A percentile compares a stretch with the other conserved stretches of the same genome.
phyloP scores from a whole-genome alignment of 2,888 invertebrate species.

The Glyphotaelius pellucidus region DNA sequence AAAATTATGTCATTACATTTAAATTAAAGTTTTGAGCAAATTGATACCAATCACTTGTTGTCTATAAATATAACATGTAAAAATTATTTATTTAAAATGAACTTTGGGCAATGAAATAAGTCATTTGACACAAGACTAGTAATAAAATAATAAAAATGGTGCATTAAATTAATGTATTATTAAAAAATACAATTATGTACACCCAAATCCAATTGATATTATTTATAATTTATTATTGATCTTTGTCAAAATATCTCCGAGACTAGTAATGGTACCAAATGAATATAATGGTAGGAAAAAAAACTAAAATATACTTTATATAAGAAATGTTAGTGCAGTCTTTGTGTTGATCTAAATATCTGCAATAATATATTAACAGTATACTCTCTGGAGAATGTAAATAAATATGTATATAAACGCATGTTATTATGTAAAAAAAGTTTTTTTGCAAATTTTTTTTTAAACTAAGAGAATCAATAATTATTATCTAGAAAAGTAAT shows the following conservation, averaged over 20 bases:
- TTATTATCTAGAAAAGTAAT: neutral
- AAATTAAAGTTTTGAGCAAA: constrained; percentile 42
- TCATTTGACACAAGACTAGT: constrained; percentile 43
- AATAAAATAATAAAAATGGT: neutral
- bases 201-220: neutral
- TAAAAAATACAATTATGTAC: constrained; percentile 1
- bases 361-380: neutral
- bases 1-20: neutral
- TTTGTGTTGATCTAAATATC: neutral
- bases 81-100: constrained; percentile 37
- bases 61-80: neutral
- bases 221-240: neutral
- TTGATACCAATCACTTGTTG: constrained; percentile 10
- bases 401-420: neutral
- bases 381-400: neutral
- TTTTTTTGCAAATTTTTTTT: neutral
- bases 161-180: neutral
- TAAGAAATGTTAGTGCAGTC: neutral
- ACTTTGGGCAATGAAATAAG: constrained; percentile 40
- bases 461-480: neutral
- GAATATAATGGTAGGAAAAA: neutral
- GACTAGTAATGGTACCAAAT: neutral
- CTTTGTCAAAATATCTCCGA: neutral
- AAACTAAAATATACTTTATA: neutral
- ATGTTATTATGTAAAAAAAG: neutral